Evolutionary conservation across 2,888 invertebrate genomes (phyloP).

Genomic region (Chrysolina haemoptera): DNA sequence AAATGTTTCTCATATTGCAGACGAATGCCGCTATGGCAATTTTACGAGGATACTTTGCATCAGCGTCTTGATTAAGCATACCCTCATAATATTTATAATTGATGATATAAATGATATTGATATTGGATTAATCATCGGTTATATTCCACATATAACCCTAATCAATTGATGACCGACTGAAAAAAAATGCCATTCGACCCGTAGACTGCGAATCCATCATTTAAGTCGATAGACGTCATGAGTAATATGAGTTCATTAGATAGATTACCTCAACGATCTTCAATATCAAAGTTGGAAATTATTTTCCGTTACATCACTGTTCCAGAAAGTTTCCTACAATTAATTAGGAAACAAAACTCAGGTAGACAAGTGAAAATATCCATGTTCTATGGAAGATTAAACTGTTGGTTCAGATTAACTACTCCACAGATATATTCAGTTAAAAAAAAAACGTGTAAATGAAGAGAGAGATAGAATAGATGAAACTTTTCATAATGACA

Average conservation of each 20-base stretch:
- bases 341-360: background rate
- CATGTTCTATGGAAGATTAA: too few species aligned
- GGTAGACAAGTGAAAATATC: background rate
- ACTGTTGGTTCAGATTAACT: too few species aligned
- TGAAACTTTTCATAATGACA: too few species aligned
- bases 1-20: too few species aligned
- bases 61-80: too few species aligned
- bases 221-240: slow-evolving; percentile 7
- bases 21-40: too few species aligned
- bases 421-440: too few species aligned
- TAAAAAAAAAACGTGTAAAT: too few species aligned
- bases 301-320: slow-evolving; percentile 13
- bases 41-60: too few species aligned
- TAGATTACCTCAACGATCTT: background rate
- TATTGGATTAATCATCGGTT: background rate
- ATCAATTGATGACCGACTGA: slow-evolving; percentile 23
- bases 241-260: background rate
- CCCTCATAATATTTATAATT: too few species aligned
- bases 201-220: slow-evolving; percentile 18
- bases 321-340: background rate
- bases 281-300: slow-evolving; percentile 28
- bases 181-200: background rate
- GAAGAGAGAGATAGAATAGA: too few species aligned
- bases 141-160: background rate
- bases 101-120: too few species aligned